Evolutionary conservation across 2,888 invertebrate species (phyloP), one percentile per base, ranked within the genome.

Genomic region (Acrobeloides nanus): DNA sequence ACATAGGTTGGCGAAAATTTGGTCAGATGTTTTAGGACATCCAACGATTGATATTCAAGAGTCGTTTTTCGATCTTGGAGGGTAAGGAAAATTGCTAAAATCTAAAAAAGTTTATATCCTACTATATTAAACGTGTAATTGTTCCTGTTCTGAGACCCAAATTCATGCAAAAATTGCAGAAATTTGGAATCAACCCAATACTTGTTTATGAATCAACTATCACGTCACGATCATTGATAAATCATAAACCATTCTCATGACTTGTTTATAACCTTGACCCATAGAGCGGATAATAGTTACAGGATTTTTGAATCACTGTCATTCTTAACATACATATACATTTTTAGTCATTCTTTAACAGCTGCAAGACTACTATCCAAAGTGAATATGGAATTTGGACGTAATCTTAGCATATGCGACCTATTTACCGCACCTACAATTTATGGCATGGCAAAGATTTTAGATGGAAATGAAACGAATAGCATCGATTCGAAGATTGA

Each of bases 31-130:
- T 2, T 55, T 75, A 20, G 68, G 70, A 38, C 49, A 49, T 24
- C 41, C 48, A 7, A 67, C 70, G 31, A 59, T 76, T 18, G 76
- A 76, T 52, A 70, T 75, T 17, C 74, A 75, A 43, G 76, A 76
- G 53, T 75, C 75, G 53, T 76, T 77, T 67, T 76, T 76, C 60
- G 76, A 76, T 55, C 59, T 76, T 10, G 76, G 76, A 57, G 76
- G 76, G 76, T 76, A 50, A 55, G 68, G n/a, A n/a, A n/a, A n/a
- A n/a, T n/a, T n/a, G n/a, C n/a, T n/a, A n/a, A n/a, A n/a, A n/a
- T n/a, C n/a, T n/a, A n/a, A n/a, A n/a, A n/a, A n/a, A n/a, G n/a
- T n/a, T n/a, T n/a, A n/a, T n/a, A n/a, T n/a, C n/a, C n/a, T n/a
- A n/a, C n/a, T n/a, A n/a, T n/a, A n/a, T n/a, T n/a, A n/a, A n/a